Evolutionary conservation across 2,888 invertebrate species (phyloP), one percentile per base, ranked within the genome.

Genomic region (Gastrophysa polygoni): DNA sequence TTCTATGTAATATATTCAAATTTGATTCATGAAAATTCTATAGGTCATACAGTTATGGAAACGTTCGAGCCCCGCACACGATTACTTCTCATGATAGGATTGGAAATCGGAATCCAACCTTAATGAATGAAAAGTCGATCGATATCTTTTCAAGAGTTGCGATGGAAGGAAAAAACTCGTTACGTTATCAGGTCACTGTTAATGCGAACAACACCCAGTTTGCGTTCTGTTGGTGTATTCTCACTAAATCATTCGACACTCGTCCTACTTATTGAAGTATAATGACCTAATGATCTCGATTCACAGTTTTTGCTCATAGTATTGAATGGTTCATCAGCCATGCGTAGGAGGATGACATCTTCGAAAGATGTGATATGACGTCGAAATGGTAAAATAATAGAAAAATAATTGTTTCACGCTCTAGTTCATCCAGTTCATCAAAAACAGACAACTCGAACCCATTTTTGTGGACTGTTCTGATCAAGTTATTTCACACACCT

Each of bases 241-340:
- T 69, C 71, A 69, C 71, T 71, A 68, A 68, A 67, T 71, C 68
- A 66, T 68, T 69, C 65, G 59, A 59, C 59, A 59, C 47, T 14
- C 59, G 67, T 63, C 61, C 67, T 57, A 67, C 61, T 67, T 67
- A 58, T 57, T 61, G 14, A 61, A 57, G 57, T 61, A 61, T 63
- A 49, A 59, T 52, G 67, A 55, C 61, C 67, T 63, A 62, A 63
- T 64, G 65, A 67, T 67, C 67, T 61, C 58, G 64, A 67, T 67
- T 67, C 61, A 55, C 59, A 14, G 11, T 59, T 57, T 60, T 32
- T 59, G 57, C 50, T 49, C 14, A 11, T 14, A 38, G n/a, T 10
- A 14, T 11, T n/a, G 6, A 38, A 14, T 14, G 38, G n/a, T 14
- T 38, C 38, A 14, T 38, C 3, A 38, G 38, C 43, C 55, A 8